Percentiles rank a stretch among this genome's conserved stretches.
Evolutionary conservation across 2,113 vertebrate genomes (phyloP).

Genomic region (Edolisoma coerulescens): DNA sequence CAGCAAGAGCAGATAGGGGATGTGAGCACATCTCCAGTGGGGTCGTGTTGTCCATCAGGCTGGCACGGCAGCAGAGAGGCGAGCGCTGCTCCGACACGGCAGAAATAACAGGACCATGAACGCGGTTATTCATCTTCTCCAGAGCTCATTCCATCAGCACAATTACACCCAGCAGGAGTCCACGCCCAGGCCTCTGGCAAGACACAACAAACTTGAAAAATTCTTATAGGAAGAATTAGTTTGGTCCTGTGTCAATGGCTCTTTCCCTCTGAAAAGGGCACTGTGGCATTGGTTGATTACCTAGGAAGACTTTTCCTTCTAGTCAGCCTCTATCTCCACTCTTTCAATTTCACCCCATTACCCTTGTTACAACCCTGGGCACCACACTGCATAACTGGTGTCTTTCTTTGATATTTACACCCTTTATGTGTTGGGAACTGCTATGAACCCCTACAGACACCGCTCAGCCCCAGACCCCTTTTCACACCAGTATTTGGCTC

Average conservation of each 20-base stretch:
- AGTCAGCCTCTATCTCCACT: background rate
- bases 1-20: background rate
- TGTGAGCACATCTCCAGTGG: background rate
- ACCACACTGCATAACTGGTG: fast-evolving
- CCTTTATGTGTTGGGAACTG: background rate
- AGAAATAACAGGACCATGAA: background rate
- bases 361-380: background rate
- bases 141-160: background rate
- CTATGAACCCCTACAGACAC: background rate
- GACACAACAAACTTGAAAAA: background rate
- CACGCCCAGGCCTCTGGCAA: background rate
- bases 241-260: background rate
- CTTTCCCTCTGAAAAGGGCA: background rate
- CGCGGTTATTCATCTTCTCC: background rate
- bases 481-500: background rate
- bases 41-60: background rate
- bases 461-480: background rate
- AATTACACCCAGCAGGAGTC: background rate
- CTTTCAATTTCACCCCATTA: background rate
- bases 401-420: background rate
- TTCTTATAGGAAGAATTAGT: background rate
- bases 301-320: background rate
- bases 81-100: fast-evolving
- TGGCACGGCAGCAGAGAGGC: background rate
- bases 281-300: background rate